phyloP scores from a whole-genome alignment of 1,140 invertebrate genomes.

The Anoplolepis gracilipes region DNA sequence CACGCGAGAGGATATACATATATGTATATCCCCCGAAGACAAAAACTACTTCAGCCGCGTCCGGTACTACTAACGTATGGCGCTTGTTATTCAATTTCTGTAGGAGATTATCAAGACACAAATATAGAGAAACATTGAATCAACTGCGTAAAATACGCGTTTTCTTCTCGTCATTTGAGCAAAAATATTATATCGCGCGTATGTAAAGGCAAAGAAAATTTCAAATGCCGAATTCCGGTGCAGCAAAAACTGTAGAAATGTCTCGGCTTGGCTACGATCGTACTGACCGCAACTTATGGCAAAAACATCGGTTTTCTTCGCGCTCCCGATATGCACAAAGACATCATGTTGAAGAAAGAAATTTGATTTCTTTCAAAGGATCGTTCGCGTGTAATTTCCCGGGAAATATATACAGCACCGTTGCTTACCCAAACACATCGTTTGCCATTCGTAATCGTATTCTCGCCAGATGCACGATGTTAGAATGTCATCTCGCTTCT shows the following conservation, averaged over 20 bases:
- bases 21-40: too few species aligned
- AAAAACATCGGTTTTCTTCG: slow-evolving; percentile 9
- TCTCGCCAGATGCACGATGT: too few species aligned
- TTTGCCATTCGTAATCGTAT: too few species aligned
- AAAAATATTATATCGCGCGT: background rate
- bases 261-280: too few species aligned
- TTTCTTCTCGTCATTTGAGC: background rate
- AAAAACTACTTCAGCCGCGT: background rate
- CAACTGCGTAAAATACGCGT: background rate
- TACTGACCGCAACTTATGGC: slow-evolving; percentile 23
- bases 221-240: too few species aligned
- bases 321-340: slow-evolving; percentile 1
- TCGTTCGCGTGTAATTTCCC: background rate
- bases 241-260: slow-evolving; percentile 13
- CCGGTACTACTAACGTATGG: background rate
- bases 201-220: background rate
- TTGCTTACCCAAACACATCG: too few species aligned
- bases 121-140: background rate
- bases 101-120: background rate
- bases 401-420: too few species aligned
- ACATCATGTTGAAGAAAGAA: background rate
- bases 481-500: background rate
- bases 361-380: background rate
- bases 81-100: background rate
- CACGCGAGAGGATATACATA: background rate